phyloP scores from a whole-genome alignment of 2,797 vertebrate species.

The Perodicticus potto region DNA sequence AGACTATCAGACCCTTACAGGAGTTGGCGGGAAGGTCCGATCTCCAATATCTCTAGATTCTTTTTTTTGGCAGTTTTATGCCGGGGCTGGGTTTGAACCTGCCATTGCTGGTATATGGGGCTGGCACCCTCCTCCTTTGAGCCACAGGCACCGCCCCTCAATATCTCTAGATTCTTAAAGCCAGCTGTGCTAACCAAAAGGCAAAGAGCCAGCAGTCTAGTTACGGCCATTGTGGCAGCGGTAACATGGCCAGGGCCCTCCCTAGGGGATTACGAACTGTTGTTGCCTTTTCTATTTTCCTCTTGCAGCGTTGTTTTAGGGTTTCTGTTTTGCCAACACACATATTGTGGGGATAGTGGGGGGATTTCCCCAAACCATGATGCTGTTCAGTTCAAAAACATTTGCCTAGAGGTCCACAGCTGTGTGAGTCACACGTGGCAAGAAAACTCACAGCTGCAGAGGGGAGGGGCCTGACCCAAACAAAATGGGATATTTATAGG shows the following conservation, averaged over 20 bases:
- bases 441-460: slow-evolving; percentile 50
- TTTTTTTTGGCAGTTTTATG: too few species aligned
- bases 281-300: slow-evolving; percentile 1
- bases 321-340: slow-evolving; percentile 46
- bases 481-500: neutral
- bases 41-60: neutral
- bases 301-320: neutral
- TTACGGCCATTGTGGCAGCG: rapidly evolving
- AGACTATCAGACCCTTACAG: neutral
- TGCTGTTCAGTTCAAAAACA: slow-evolving; percentile 57
- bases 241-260: neutral
- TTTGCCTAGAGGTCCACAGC: slow-evolving; percentile 58
- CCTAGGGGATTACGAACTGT: neutral
- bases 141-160: too few species aligned
- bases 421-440: slow-evolving; percentile 56
- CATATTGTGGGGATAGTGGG: slow-evolving; percentile 40
- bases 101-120: too few species aligned
- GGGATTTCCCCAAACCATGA: slow-evolving; percentile 68
- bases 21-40: neutral
- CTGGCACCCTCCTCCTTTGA: too few species aligned
- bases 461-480: neutral
- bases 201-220: neutral
- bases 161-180: neutral
- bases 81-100: too few species aligned
- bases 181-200: neutral